Evolutionary conservation across 92 coral and sea anemone species (phyloP).

Genomic region (Paragorgia papillata): DNA sequence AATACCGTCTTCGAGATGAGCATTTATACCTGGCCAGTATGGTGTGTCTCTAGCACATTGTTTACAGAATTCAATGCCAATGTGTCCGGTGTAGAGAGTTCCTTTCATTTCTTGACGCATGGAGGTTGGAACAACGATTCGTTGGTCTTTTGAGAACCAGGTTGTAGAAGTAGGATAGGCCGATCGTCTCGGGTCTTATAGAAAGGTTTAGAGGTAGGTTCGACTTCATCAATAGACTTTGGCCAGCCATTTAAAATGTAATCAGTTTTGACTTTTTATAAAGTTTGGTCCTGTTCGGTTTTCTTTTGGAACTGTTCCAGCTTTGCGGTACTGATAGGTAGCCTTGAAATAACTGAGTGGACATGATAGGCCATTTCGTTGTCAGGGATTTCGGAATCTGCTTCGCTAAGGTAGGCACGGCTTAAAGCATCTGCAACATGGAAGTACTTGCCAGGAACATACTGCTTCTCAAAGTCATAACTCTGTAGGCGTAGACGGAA

Average conservation of each 20-base stretch:
- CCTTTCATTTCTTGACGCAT: slow-evolving; percentile 36
- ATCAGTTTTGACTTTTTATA: not conserved
- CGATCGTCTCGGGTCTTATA: slow-evolving; percentile 37
- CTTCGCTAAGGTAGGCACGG: no score
- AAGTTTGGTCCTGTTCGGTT: slow-evolving; percentile 20
- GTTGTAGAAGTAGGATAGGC: slow-evolving; percentile 27
- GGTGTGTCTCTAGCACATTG: no score
- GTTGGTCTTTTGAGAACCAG: slow-evolving; percentile 36
- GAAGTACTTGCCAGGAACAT: slow-evolving; percentile 21
- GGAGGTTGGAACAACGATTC: slow-evolving; percentile 26
- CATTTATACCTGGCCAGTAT: no score
- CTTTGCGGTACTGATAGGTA: slow-evolving; percentile 37
- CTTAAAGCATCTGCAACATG: no score
- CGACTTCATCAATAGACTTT: no score
- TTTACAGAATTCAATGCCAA: no score
- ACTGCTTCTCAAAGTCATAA: slow-evolving; percentile 18
- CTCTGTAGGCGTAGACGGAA: slow-evolving; percentile 24
- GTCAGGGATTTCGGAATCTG: no score
- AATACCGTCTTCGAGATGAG: slow-evolving; percentile 7
- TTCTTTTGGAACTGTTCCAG: slow-evolving; percentile 40
- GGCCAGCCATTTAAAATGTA: no score
- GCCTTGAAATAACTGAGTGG: no score
- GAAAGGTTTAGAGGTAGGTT: not conserved
- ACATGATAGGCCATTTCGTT: no score
- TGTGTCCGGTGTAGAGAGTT: no score